Conservation (phyloP, 2,797 vertebrate genomes). For the Squalus acanthias region DNA sequence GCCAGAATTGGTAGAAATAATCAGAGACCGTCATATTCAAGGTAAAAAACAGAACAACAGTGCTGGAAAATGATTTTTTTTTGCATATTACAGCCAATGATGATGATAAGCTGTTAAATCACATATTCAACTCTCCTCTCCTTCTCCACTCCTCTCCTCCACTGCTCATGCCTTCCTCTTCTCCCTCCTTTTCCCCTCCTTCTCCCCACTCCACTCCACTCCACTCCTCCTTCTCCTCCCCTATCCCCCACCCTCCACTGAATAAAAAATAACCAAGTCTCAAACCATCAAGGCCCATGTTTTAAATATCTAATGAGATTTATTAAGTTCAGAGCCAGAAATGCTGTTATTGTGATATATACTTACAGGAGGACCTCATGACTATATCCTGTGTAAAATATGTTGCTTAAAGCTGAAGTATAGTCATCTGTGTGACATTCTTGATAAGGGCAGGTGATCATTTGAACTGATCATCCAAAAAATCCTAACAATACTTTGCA, state of each 20-base stretch:
- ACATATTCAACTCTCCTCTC: not conserved
- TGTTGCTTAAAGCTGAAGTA: not conserved
- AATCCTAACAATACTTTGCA: not conserved
- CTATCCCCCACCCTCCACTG: not conserved
- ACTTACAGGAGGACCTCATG: not conserved
- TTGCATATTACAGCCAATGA: not conserved
- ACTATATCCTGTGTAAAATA: not conserved
- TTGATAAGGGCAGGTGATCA: not conserved
- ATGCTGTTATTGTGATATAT: not conserved
- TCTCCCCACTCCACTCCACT: not conserved
- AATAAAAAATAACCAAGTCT: not conserved
- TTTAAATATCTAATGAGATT: not conserved
- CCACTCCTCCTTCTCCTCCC: not conserved
- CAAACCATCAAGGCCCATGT: not conserved
- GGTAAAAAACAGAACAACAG: not conserved
- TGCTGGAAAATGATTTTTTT: not conserved
- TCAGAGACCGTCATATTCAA: not conserved
- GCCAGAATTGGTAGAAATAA: slow-evolving; percentile 39
- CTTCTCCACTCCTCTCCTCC: not conserved
- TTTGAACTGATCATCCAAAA: not conserved
- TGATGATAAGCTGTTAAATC: not conserved
- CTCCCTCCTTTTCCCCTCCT: no score
- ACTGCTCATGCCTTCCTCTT: not conserved
- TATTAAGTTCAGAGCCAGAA: not conserved
- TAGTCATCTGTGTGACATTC: not conserved